These are phyloP conservation scores for Pomatostomus ruficeps DNA, from an alignment of 2,113 vertebrate species.

Conservation along the genomic window DNA sequence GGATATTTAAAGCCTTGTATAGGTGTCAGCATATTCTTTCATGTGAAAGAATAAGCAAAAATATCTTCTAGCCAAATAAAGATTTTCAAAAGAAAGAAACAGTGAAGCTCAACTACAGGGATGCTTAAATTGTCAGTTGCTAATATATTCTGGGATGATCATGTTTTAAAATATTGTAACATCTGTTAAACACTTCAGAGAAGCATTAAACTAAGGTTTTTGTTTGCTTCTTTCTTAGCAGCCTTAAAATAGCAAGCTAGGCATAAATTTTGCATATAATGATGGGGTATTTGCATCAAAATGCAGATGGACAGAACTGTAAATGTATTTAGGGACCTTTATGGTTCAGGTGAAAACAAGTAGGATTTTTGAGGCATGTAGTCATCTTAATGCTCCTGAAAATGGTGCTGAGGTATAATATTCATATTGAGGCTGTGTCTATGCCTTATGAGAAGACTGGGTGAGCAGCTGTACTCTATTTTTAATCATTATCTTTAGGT, in stretches of 20 bases:
- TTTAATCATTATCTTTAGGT: fast-evolving
- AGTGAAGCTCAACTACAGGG: background rate
- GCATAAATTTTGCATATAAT: background rate
- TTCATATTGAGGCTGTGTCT: background rate
- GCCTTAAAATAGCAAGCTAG: background rate
- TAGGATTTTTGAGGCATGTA: background rate
- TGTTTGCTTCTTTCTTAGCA: background rate
- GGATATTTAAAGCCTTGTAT: background rate
- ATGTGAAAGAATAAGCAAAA: background rate
- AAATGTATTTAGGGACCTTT: background rate
- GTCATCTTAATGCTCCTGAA: background rate
- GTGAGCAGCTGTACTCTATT: background rate
- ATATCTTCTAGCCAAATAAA: background rate
- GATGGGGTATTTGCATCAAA: background rate
- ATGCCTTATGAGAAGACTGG: background rate
- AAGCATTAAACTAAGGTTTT: background rate
- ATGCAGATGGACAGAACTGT: background rate
- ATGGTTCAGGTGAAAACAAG: background rate
- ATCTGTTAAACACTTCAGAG: background rate
- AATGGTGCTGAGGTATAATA: background rate
- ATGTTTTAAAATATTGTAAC: background rate
- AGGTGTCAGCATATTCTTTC: background rate
- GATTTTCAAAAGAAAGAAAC: background rate
- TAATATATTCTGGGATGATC: background rate
- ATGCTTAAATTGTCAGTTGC: background rate